Percentiles rank a stretch among this genome's conserved stretches.
These are phyloP conservation scores for Penaeus indicus DNA, from an alignment of 1,140 invertebrate species.

Conservation along the genomic window DNA sequence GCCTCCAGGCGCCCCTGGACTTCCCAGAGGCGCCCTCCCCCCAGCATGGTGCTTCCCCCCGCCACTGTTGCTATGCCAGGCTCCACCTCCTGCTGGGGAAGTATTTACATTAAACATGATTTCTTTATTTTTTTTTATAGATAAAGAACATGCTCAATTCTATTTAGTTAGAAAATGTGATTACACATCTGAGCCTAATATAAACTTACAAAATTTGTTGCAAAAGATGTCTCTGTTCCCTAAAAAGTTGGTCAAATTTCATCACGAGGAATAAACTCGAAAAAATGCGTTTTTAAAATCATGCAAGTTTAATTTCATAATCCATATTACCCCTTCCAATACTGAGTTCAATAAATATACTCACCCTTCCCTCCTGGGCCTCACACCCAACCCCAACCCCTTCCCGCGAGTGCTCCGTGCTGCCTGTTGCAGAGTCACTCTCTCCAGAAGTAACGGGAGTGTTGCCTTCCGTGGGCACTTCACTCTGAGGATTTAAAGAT, in stretches of 20 bases:
- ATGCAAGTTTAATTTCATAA: background rate
- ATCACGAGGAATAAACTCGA: too few relatives aligned
- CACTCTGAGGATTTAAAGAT: background rate
- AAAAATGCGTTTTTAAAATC: too few relatives aligned
- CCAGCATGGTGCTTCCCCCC: conserved; percentile 31
- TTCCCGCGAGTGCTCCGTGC: conserved; percentile 48
- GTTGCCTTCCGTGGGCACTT: background rate
- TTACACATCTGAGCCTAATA: too few relatives aligned
- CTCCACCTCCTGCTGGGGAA: conserved; percentile 26
- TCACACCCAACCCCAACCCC: conserved; percentile 40
- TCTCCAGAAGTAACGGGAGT: background rate
- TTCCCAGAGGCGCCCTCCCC: conserved; percentile 33
- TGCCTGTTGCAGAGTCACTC: conserved; percentile 33
- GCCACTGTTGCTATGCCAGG: background rate
- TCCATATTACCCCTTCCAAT: background rate
- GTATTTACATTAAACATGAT: background rate
- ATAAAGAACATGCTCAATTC: background rate
- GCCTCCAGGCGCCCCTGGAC: conserved; percentile 47
- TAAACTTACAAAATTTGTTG: background rate
- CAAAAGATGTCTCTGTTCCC: background rate
- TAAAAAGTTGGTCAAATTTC: background rate
- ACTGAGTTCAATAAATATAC: background rate
- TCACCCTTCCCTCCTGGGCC: conserved; percentile 46
- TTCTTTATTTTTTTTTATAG: background rate
- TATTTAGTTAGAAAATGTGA: background rate